A percentile compares a stretch with the other conserved stretches of the same genome.
These are phyloP conservation scores for Tenthredo distinguenda DNA, from an alignment of 2,888 invertebrate species.

Conservation along the genomic window DNA sequence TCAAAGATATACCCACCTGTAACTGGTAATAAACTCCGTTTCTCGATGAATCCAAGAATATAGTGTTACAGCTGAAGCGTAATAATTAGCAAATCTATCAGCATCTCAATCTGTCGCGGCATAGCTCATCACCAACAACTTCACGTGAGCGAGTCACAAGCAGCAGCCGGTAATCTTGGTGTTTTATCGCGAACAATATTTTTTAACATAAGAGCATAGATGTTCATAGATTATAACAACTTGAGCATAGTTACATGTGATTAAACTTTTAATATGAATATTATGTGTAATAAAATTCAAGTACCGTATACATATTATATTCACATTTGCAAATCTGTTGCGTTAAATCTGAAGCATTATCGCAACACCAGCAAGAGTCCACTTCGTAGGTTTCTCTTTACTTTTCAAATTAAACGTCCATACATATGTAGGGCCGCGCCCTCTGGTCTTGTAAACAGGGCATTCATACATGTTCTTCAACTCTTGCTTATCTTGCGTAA, in stretches of 20 bases:
- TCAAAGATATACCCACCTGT: too few relatives aligned
- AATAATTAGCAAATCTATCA: too few relatives aligned
- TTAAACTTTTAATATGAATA: constrained; percentile 17
- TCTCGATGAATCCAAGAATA: too few relatives aligned
- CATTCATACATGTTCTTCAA: constrained; percentile 93
- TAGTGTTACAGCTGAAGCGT: too few relatives aligned
- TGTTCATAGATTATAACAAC: neutral
- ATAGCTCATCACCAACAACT: too few relatives aligned
- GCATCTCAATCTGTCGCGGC: too few relatives aligned
- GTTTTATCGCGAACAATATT: too few relatives aligned
- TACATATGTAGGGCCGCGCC: constrained; percentile 94
- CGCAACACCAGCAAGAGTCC: constrained; percentile 96
- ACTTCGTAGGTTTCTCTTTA: constrained; percentile 92
- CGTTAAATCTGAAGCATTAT: constrained; percentile 90
- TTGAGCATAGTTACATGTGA: neutral
- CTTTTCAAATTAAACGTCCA: constrained; percentile 98
- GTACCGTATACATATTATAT: constrained; percentile 17
- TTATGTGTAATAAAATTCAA: neutral
- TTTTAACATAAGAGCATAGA: neutral
- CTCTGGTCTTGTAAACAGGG: constrained; percentile 94
- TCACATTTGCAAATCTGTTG: neutral
- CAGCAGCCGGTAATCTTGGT: too few relatives aligned
- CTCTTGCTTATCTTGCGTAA: constrained; percentile 94
- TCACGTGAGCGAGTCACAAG: too few relatives aligned
- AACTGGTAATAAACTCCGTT: too few relatives aligned